Evolutionary conservation across 2,797 vertebrate species (phyloP), one percentile per base, ranked within the genome.

Genomic region (Lindbergichthys nudifrons): DNA sequence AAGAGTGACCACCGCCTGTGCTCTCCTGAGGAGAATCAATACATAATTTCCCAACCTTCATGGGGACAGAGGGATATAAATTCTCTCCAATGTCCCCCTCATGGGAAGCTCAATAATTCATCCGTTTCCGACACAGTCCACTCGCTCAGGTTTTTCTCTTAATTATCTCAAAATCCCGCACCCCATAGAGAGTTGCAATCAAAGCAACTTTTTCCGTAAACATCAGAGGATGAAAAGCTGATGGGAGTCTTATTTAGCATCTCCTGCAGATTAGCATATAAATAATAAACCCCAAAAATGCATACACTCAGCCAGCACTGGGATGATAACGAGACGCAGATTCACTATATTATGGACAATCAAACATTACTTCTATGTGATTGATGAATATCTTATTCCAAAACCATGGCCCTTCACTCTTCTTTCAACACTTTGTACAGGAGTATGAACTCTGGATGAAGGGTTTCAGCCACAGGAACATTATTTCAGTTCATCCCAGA

Each of bases 1-100:
- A 80, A 45, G 46, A 73, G 66, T 72, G 79, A 75, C 74, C 82
- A 61, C 74, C 80, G 2, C 72, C 71, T 15, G 64, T 59, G 63
- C 57, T 51, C 77, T 70, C 75, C 77, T 64, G 63, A 10, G 5
- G 63, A 42, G 21, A 76, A 89, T 92, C 90, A 82, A 83, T 89
- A 82, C 86, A 89, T 90, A 70, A 92, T 92, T 86, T 82, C 70
- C 60, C 54, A 79, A 64, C 80, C 85, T 87, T 79, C 76, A 81
- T 2, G 6, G 48, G 64, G 77, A 85, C 70, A 47, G 65, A 74
- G 36, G 47, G 70, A 79, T 80, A 83, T 86, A 70, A 75, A 86
- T 86, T 54, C 45, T 73, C 75, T 70, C 52, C 64, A 42, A 3
- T 12, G 54, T 14, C 65, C 19, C 69, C 57, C 62, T 65, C 60